A percentile compares a stretch with the other conserved stretches of the same genome.
phyloP scores from a whole-genome alignment of 2,888 invertebrate species.

The Drosophila eohydei region DNA sequence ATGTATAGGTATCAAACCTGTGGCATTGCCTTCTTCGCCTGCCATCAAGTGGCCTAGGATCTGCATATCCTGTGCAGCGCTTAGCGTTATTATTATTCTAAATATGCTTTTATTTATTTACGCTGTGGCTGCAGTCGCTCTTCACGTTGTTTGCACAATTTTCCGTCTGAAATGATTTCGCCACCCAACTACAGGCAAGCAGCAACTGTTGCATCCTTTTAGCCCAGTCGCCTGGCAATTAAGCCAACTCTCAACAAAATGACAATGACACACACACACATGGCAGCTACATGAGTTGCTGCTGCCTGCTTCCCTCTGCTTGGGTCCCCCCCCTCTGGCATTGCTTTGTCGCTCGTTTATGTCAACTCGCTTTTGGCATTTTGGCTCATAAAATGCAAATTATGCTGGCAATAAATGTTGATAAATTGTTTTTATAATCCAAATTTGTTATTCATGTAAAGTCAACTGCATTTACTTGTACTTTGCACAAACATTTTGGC shows the following conservation, averaged over 20 bases:
- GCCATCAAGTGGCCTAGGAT: slow-evolving; percentile 16
- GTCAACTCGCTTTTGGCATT: slow-evolving; percentile 32
- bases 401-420: slow-evolving; percentile 70
- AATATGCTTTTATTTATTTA: slow-evolving; percentile 76
- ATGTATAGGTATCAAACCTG: no score
- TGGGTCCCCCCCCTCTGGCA: neutral
- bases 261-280: slow-evolving; percentile 62
- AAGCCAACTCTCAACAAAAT: slow-evolving; percentile 78
- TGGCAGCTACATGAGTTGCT: slow-evolving; percentile 37
- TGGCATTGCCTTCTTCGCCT: neutral
- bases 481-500: slow-evolving; percentile 7
- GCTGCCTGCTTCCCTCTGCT: neutral
- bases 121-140: slow-evolving; percentile 48
- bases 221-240: slow-evolving; percentile 69
- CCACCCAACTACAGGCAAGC: slow-evolving; percentile 6
- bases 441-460: neutral
- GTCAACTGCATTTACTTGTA: slow-evolving; percentile 13
- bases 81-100: slow-evolving; percentile 61
- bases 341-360: slow-evolving; percentile 16
- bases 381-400: slow-evolving; percentile 64
- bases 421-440: slow-evolving; percentile 67
- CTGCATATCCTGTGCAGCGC: slow-evolving; percentile 23
- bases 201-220: slow-evolving; percentile 53
- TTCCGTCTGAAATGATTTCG: slow-evolving; percentile 62
- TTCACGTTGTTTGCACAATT: slow-evolving; percentile 67